A percentile compares a stretch with the other conserved stretches of the same genome.
Evolutionary conservation across 1,140 invertebrate species (phyloP).

Genomic region (Sinella curviseta): DNA sequence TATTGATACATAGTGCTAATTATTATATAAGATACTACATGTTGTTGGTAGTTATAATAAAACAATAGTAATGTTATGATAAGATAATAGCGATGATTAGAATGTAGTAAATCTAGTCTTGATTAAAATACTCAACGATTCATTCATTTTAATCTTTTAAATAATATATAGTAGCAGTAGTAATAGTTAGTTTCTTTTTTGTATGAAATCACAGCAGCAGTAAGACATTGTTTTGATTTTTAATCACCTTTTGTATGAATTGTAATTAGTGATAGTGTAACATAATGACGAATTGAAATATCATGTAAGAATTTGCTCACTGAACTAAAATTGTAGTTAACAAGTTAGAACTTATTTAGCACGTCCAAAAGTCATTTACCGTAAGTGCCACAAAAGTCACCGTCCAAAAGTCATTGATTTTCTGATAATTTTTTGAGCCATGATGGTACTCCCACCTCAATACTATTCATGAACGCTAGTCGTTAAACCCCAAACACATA

Average conservation of each 20-base stretch:
- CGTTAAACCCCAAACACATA: too few species aligned
- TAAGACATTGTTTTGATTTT: neutral
- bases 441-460: too few species aligned
- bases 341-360: conserved; percentile 78
- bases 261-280: neutral
- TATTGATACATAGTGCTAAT: too few species aligned
- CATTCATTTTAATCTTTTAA: too few species aligned
- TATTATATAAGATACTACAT: too few species aligned
- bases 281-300: neutral
- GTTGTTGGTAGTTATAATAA: too few species aligned
- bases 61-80: neutral
- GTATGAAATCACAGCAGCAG: too few species aligned
- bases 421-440: conserved; percentile 68
- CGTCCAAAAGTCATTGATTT: conserved; percentile 86
- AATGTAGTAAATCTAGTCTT: conserved; percentile 4
- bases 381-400: too few species aligned
- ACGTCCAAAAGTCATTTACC: conserved; percentile 72
- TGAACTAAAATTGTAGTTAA: conserved; percentile 89
- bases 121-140: too few species aligned
- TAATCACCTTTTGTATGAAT: neutral
- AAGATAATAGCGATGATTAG: neutral
- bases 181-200: too few species aligned
- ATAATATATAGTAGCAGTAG: too few species aligned
- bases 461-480: too few species aligned
- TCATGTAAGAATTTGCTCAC: conserved; percentile 87